Evolutionary conservation across 2,888 invertebrate genomes (phyloP).

Genomic region (Dysmachus trigonus): DNA sequence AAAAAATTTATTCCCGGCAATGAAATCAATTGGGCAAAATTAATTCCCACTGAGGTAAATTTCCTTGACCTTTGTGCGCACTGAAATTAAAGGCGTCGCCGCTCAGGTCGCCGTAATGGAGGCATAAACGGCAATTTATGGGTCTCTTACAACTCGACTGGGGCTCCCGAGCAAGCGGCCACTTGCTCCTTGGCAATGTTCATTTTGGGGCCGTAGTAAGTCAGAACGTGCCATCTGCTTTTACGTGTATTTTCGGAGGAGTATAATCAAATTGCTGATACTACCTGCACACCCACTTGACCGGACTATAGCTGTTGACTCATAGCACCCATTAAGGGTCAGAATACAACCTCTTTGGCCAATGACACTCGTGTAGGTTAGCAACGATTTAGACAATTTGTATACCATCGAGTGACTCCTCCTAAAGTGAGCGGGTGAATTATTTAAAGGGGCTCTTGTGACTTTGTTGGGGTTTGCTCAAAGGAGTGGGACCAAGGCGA

Average conservation of each 20-base stretch:
- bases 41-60: conserved; percentile 32
- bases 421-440: neutral
- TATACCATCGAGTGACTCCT: neutral
- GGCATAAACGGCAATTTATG: conserved; percentile 30
- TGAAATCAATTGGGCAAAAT: conserved; percentile 34
- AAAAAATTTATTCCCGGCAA: conserved; percentile 3
- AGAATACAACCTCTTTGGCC: neutral
- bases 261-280: neutral
- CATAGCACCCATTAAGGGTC: neutral
- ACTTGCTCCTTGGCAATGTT: neutral
- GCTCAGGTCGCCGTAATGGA: neutral
- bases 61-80: conserved; percentile 22
- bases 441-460: neutral
- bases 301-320: neutral
- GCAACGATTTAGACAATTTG: neutral
- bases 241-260: neutral
- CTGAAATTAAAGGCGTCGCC: conserved; percentile 11
- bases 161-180: neutral
- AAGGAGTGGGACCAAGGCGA: neutral
- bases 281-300: neutral
- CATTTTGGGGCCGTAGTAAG: neutral
- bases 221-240: neutral
- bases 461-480: neutral
- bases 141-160: neutral
- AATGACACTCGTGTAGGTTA: neutral